Conservation (phyloP, 2,113 vertebrate species). For the Melanerpes formicivorus region DNA sequence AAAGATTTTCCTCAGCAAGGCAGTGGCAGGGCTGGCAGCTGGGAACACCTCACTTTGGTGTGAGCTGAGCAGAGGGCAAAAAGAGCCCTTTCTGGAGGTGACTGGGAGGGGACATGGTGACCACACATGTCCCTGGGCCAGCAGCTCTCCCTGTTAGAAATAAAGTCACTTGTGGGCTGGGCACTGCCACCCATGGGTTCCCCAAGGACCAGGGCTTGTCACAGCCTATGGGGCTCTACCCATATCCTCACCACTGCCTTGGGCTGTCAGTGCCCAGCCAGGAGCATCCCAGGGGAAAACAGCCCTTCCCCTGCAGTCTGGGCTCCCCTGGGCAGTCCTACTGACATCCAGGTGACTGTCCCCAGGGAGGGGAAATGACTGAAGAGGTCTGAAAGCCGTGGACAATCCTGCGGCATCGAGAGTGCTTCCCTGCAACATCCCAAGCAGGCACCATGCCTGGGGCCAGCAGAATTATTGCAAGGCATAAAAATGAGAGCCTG, state of each 20-base stretch:
- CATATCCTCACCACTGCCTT: fast-evolving
- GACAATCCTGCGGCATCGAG: neutral
- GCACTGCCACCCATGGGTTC: neutral
- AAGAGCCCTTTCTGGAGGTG: neutral
- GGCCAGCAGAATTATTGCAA: neutral
- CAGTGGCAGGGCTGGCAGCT: fast-evolving
- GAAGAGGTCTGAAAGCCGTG: neutral
- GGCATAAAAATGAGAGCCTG: neutral
- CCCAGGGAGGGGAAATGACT: neutral
- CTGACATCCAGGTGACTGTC: neutral
- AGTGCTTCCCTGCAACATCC: neutral
- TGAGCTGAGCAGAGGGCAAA: neutral
- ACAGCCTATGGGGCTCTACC: neutral
- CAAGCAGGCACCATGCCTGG: fast-evolving
- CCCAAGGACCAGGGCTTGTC: neutral
- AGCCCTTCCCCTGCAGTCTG: neutral
- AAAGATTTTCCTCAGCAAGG: neutral
- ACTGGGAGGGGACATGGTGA: neutral
- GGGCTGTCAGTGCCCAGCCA: neutral
- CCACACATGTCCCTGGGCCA: neutral
- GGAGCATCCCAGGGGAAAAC: neutral
- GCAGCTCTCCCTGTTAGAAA: fast-evolving
- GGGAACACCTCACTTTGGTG: neutral
- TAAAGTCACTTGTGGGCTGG: neutral
- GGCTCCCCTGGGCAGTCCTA: neutral